Percentiles rank a stretch among this genome's conserved stretches.
phyloP scores from a whole-genome alignment of 2,888 invertebrate genomes.

The Brenthis daphne region DNA sequence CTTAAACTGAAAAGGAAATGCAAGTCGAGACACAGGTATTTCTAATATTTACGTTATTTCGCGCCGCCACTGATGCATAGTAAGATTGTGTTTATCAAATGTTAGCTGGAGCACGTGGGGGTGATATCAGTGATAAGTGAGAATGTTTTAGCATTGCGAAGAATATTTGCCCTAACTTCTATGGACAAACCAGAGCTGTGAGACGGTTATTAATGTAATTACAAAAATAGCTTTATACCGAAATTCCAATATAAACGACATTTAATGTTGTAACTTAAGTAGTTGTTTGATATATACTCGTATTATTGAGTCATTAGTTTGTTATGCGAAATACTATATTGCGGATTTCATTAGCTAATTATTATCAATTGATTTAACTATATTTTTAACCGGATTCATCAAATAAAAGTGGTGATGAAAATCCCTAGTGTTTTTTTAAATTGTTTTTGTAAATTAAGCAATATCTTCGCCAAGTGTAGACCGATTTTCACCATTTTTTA shows the following conservation, averaged over 20 bases:
- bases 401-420: too few species aligned
- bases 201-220: background rate
- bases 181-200: background rate
- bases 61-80: slow-evolving; percentile 11
- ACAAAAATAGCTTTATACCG: too few species aligned
- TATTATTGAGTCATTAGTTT: slow-evolving; percentile 1
- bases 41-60: slow-evolving; percentile 34
- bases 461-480: too few species aligned
- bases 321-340: background rate
- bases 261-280: too few species aligned
- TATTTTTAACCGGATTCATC: too few species aligned
- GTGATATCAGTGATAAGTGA: slow-evolving; percentile 40
- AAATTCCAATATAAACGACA: too few species aligned
- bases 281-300: too few species aligned
- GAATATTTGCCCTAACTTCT: background rate
- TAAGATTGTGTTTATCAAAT: slow-evolving; percentile 27
- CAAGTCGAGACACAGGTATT: slow-evolving; percentile 55
- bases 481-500: too few species aligned
- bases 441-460: too few species aligned
- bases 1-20: slow-evolving; percentile 60
- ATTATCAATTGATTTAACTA: too few species aligned
- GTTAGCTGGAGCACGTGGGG: slow-evolving; percentile 36
- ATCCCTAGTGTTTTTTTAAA: too few species aligned
- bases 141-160: background rate
- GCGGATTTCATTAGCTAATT: background rate